Base-by-base conservation (phyloP, 2,797 vertebrate genomes). In the Galaxias olidus region DNA sequence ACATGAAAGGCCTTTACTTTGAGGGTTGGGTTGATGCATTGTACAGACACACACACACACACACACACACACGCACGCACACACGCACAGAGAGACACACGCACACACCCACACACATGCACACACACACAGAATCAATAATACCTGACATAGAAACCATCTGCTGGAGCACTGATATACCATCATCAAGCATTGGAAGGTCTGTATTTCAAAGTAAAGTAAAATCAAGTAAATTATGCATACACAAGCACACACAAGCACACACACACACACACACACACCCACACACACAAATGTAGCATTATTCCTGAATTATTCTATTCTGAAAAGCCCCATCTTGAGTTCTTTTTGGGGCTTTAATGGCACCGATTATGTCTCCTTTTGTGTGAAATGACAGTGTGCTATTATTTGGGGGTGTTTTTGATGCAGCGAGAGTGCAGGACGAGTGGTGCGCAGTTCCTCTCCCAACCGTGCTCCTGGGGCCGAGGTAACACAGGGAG, bases 361-460 rank as follows among this genome's bases (percentile, higher is more conserved):
- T 60, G 51, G 57, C 13, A 15, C 42, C 10, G 40, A 19, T 67
- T 59, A 50, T 51, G 51, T 53, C 48, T 41, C 56, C 44, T 18
- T 49, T n/a, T 55, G 60, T 64, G 41, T 47, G 17, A 56, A 48
- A 55, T 13, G 44, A 46, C 50, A 19, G 4, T 12, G 9, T 11
- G 13, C 15, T 61, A 15, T 63, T 42, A 8, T 48, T 13, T 14
- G 47, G 55, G 44, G 61, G 59, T 59, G 41, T 63, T 62, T 63
- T 52, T 40, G 4, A 46, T 54, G 65, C 30, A 30, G 52, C 74
- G 46, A 71, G 73, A 74, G 65, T 73, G 54, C 58, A 70, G 40
- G 56, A 43, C 59, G 61, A 59, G 57, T 57, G 47, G 40, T 63
- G 48, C 52, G 45, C n/a, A 40, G 43, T 6, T 30, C 57, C 68